A percentile compares a stretch with the other conserved stretches of the same genome.
phyloP scores from a whole-genome alignment of 2,113 vertebrate species.

The Dinomys branickii region DNA sequence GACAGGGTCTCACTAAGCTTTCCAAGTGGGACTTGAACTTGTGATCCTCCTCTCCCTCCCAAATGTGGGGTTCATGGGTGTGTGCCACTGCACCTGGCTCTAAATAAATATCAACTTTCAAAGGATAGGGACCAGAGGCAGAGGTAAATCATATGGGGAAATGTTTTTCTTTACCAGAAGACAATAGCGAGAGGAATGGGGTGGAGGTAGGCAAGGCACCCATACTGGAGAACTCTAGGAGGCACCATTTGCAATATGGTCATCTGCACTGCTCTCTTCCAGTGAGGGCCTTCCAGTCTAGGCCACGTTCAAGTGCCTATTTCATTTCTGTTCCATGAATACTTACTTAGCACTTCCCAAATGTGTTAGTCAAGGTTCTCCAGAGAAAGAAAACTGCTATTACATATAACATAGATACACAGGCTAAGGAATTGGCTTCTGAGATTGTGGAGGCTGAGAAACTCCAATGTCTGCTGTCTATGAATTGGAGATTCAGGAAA shows the following conservation, averaged over 20 bases:
- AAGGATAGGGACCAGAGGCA: not conserved
- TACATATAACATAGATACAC: not conserved
- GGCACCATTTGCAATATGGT: not conserved
- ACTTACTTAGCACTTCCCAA: constrained; percentile 4
- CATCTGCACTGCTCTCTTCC: not conserved
- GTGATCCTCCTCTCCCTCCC: not conserved
- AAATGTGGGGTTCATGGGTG: not conserved
- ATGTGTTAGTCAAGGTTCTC: not conserved
- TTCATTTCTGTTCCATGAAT: constrained; percentile 8
- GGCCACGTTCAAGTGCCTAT: not conserved
- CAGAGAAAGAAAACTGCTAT: not conserved
- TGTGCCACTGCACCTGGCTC: not conserved
- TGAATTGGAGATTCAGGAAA: not conserved
- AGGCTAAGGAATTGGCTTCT: not conserved
- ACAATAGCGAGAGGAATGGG: not conserved
- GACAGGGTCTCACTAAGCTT: not conserved
- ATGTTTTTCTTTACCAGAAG: not conserved
- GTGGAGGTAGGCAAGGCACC: not conserved
- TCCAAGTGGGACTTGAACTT: not conserved
- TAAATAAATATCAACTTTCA: not conserved
- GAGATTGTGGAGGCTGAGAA: not conserved
- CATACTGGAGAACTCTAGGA: not conserved
- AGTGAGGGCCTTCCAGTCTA: not conserved
- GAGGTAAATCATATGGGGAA: not conserved
- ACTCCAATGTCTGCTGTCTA: not conserved